Evolutionary conservation across 2,797 vertebrate species (phyloP).

Genomic region (Mormyrops boulengeri): DNA sequence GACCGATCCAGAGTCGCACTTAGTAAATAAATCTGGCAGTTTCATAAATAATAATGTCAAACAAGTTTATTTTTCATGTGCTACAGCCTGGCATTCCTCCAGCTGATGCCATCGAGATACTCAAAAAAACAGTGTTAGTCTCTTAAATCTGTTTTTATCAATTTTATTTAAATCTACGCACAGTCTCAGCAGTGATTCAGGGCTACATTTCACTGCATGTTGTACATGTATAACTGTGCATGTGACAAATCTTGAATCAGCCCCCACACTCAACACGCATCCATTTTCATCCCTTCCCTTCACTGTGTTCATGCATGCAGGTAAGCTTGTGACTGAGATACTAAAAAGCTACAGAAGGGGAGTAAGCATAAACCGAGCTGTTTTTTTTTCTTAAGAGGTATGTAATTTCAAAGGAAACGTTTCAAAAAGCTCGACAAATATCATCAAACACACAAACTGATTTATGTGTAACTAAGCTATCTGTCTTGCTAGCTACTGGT

Average conservation of each 20-base stretch:
- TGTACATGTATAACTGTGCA: neutral
- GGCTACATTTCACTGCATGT: neutral
- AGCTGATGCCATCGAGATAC: neutral
- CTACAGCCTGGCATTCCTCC: neutral
- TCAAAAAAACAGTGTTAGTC: neutral
- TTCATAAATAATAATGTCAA: neutral
- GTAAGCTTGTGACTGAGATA: neutral
- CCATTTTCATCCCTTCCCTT: neutral
- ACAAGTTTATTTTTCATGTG: neutral
- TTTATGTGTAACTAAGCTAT: neutral
- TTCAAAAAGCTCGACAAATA: neutral
- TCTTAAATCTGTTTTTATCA: neutral
- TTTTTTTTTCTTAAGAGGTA: neutral
- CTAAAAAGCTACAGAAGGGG: neutral
- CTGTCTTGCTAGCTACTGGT: neutral
- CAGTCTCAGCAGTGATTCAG: neutral
- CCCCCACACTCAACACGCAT: neutral
- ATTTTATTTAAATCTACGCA: neutral
- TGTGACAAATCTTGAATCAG: neutral
- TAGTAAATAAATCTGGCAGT: neutral
- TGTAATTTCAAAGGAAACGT: neutral
- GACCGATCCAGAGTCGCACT: neutral
- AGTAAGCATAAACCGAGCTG: neutral
- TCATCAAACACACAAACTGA: neutral
- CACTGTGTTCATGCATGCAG: neutral